Conservation (phyloP, 2,888 invertebrate species). For the Pammene aurita region DNA sequence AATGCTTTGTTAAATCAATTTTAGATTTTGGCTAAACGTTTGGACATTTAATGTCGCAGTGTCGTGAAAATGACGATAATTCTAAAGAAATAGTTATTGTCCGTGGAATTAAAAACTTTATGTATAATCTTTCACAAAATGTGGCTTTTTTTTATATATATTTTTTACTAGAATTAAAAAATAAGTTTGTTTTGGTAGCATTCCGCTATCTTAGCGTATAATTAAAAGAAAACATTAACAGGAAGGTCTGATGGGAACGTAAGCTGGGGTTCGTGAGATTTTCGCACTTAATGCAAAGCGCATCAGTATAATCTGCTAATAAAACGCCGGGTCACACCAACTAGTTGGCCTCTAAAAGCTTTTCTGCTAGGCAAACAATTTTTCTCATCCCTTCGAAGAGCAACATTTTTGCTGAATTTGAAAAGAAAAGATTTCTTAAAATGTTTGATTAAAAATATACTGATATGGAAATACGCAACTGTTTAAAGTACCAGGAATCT, state of each 20-base stretch:
- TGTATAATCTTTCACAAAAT: no score
- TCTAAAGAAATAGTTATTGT: not conserved
- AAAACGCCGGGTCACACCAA: slow-evolving; percentile 7
- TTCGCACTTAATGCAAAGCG: slow-evolving; percentile 26
- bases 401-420: no score
- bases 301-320: slow-evolving; percentile 34
- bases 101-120: no score
- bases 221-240: slow-evolving; percentile 40
- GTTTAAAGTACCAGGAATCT: no score
- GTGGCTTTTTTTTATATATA: no score
- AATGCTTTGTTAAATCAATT: not conserved
- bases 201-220: slow-evolving; percentile 15
- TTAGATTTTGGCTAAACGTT: not conserved
- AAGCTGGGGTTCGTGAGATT: slow-evolving; percentile 22
- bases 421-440: no score
- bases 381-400: no score
- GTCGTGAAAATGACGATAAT: not conserved
- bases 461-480: no score
- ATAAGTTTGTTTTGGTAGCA: no score
- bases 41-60: not conserved
- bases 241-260: slow-evolving; percentile 25
- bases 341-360: not conserved
- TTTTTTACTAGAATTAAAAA: no score
- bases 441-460: no score
- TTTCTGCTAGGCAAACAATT: not conserved